These are phyloP conservation scores for Egretta garzetta DNA, from an alignment of 2,113 vertebrate genomes.

Conservation along the genomic window DNA sequence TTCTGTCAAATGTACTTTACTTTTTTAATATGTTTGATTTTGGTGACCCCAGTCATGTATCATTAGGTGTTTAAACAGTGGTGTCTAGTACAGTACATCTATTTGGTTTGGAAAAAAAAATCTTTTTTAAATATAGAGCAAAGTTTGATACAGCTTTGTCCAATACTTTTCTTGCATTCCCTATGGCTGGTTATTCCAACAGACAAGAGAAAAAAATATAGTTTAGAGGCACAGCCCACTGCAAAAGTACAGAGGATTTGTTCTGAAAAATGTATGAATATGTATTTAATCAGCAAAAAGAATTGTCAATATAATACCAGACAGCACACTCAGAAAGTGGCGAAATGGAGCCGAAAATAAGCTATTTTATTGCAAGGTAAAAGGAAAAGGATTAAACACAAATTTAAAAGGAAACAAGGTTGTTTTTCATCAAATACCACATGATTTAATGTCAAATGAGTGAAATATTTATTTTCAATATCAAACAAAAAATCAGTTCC, in stretches of 20 bases:
- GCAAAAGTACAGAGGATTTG: not conserved
- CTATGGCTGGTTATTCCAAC: not conserved
- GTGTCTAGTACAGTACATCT: constrained; percentile 51
- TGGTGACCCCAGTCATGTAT: constrained; percentile 57
- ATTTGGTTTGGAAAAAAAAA: constrained; percentile 1
- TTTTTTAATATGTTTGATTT: constrained; percentile 69
- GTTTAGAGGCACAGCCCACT: not conserved
- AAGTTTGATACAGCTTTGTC: constrained; percentile 19
- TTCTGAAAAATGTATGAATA: constrained; percentile 29
- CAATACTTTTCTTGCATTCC: constrained; percentile 8
- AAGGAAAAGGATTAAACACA: constrained; percentile 20
- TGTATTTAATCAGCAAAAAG: not conserved
- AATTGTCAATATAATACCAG: not conserved
- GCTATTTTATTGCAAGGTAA: constrained; percentile 1
- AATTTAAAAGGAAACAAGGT: not conserved
- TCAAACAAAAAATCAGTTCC: constrained; percentile 8
- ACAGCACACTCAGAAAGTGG: not conserved
- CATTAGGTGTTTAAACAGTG: constrained; percentile 51
- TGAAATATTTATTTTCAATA: constrained; percentile 54
- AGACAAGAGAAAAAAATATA: not conserved
- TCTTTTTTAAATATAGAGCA: constrained; percentile 3
- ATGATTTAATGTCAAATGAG: not conserved
- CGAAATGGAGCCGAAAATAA: constrained; percentile 16
- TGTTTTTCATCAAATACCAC: constrained; percentile 6
- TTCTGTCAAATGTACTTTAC: constrained; percentile 72